phyloP scores from a whole-genome alignment of 2,797 vertebrate genomes.

The Lophotriccus pileatus region DNA sequence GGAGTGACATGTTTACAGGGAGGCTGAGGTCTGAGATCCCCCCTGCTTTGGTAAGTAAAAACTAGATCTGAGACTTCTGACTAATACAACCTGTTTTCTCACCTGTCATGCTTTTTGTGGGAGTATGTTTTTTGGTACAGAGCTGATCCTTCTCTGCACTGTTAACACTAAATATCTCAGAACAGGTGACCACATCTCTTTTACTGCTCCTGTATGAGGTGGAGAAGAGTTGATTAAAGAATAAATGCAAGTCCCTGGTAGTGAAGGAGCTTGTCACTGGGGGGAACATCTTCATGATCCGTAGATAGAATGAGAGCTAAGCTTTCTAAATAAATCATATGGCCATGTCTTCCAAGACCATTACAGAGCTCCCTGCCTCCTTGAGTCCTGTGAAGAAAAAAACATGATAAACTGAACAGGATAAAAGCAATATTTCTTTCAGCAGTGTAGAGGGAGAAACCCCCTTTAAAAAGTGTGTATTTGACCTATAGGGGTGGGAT shows the following conservation, averaged over 20 bases:
- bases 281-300: neutral
- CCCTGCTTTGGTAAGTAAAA: constrained; percentile 85
- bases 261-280: neutral
- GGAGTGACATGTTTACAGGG: constrained; percentile 99
- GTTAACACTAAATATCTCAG: neutral
- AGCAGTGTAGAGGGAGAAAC: neutral
- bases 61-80: neutral
- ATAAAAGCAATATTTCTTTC: neutral
- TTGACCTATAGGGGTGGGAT: neutral
- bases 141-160: neutral
- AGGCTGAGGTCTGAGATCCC: constrained; percentile 95
- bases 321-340: neutral
- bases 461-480: neutral
- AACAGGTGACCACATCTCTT: neutral
- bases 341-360: neutral
- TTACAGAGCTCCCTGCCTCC: neutral
- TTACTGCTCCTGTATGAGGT: neutral
- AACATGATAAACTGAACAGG: neutral
- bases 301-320: neutral
- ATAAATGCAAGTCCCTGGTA: neutral
- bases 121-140: neutral
- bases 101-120: neutral
- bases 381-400: neutral
- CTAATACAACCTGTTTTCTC: neutral
- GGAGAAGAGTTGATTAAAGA: neutral